Percentiles rank a stretch among this genome's conserved stretches.
Evolutionary conservation across 2,888 invertebrate genomes (phyloP).

Genomic region (Andrena bucephala): DNA sequence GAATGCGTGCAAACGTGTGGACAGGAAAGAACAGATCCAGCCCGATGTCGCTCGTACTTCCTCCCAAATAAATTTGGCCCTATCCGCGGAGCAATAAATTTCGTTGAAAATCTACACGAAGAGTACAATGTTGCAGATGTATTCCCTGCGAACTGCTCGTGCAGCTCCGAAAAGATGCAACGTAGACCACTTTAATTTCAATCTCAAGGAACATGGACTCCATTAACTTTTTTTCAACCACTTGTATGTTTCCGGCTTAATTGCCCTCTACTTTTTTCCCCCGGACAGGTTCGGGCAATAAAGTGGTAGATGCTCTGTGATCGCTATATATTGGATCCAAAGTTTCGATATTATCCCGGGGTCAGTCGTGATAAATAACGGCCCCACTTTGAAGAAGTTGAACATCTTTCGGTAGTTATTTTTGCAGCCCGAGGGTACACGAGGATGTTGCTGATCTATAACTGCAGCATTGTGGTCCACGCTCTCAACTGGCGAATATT

Average conservation of each 20-base stretch:
- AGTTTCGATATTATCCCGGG: slow-evolving; percentile 42
- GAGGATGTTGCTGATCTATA: slow-evolving; percentile 47
- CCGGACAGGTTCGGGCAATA: slow-evolving; percentile 22
- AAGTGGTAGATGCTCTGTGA: slow-evolving; percentile 17
- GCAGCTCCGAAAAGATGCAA: slow-evolving; percentile 6
- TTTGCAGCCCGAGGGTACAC: slow-evolving; percentile 30
- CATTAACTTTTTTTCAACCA: slow-evolving; percentile 21
- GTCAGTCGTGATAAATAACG: slow-evolving; percentile 56
- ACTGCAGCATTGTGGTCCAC: slow-evolving; percentile 43
- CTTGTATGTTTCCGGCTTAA: slow-evolving; percentile 29
- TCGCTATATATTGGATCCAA: slow-evolving; percentile 24
- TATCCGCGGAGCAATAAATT: slow-evolving; percentile 4
- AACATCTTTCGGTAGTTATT: slow-evolving; percentile 41
- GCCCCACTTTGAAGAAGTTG: slow-evolving; percentile 59
- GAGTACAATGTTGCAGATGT: slow-evolving; percentile 5
- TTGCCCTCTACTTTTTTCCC: slow-evolving; percentile 22
- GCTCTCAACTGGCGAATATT: background rate
- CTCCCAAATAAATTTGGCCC: no score
- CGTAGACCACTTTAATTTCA: slow-evolving; percentile 30
- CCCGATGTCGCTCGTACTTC: no score
- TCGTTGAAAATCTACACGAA: background rate
- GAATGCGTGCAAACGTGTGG: no score
- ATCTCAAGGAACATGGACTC: slow-evolving; percentile 19
- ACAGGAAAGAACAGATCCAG: no score
- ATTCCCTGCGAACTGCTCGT: background rate